Conservation (phyloP, 2,113 vertebrate species). For the Meriones unguiculatus region DNA sequence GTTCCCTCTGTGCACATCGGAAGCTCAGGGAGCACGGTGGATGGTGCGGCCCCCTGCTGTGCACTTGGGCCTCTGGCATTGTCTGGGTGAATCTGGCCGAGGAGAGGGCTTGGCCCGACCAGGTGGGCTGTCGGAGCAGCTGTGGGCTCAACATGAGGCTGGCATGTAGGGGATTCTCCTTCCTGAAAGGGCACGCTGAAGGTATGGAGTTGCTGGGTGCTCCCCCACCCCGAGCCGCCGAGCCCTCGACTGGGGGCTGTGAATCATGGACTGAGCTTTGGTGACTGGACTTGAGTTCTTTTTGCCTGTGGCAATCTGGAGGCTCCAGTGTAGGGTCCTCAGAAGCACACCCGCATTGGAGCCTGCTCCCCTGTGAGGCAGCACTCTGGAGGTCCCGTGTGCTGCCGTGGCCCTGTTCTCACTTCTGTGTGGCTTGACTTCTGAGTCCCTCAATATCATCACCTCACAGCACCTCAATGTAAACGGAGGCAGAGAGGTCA, state of each 20-base stretch:
- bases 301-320: not conserved
- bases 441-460: rapidly evolving
- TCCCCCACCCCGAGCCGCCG: rapidly evolving
- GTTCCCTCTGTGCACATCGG: not conserved
- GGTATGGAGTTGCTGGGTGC: rapidly evolving
- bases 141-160: rapidly evolving
- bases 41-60: not conserved
- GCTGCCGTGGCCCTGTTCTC: not conserved
- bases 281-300: not conserved
- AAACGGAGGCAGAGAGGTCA: not conserved
- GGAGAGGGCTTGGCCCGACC: not conserved
- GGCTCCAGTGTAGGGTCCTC: no score
- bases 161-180: no score
- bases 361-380: not conserved
- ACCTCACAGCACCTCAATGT: rapidly evolving
- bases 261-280: not conserved
- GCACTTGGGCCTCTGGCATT: not conserved
- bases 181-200: not conserved
- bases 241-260: not conserved
- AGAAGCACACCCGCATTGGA: not conserved
- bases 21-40: no score
- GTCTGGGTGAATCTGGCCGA: not conserved
- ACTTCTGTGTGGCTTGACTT: rapidly evolving
- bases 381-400: rapidly evolving
- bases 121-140: not conserved